Evolutionary conservation across 2,113 vertebrate genomes (phyloP).

Genomic region (Rhadina sibilatrix): DNA sequence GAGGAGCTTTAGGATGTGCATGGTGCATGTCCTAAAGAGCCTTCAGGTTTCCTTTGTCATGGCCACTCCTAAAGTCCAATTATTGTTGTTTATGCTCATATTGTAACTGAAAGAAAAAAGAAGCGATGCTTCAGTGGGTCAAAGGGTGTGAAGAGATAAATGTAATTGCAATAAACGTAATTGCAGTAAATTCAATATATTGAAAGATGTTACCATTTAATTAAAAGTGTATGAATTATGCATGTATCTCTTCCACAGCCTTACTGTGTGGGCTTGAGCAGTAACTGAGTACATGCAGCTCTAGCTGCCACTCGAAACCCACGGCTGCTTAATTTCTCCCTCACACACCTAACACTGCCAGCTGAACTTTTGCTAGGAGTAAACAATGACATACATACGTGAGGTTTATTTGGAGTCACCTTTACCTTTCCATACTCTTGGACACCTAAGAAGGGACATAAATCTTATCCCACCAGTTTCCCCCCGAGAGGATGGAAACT

Average conservation of each 20-base stretch:
- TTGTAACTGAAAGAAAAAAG: neutral
- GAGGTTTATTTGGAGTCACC: neutral
- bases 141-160: neutral
- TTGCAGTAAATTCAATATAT: neutral
- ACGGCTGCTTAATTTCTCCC: neutral
- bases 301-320: neutral
- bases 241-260: neutral
- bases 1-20: neutral
- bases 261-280: neutral
- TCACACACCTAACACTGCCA: neutral
- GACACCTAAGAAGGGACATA: accelerated
- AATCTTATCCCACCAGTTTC: neutral
- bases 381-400: neutral
- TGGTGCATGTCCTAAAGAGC: too few relatives aligned
- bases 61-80: neutral
- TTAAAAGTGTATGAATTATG: conserved; percentile 38
- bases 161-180: neutral
- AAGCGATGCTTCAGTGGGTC: neutral
- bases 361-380: neutral
- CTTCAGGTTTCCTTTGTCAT: neutral
- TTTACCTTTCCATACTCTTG: neutral
- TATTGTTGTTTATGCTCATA: neutral
- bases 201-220: neutral
- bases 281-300: neutral
- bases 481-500: neutral